phyloP scores from a whole-genome alignment of 2,113 vertebrate genomes.

The Salvelinus alpinus region DNA sequence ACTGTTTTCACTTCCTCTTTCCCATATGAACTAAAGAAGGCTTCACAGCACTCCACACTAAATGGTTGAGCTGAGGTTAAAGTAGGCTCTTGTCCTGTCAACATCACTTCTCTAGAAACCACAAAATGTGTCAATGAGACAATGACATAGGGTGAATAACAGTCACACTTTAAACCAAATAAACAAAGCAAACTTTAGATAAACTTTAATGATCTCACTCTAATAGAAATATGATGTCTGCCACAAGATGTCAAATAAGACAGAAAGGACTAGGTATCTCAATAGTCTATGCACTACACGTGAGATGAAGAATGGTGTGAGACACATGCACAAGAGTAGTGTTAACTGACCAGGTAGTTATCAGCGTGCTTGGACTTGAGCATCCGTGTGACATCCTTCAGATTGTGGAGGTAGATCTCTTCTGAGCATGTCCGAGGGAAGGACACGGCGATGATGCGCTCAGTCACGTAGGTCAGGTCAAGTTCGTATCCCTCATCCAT shows the following conservation, averaged over 20 bases:
- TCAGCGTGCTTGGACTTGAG: slow-evolving; percentile 95
- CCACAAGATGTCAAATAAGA: too few relatives aligned
- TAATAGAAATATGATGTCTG: too few relatives aligned
- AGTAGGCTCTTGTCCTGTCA: too few relatives aligned
- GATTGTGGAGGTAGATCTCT: slow-evolving; percentile 85
- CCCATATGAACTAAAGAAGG: too few relatives aligned
- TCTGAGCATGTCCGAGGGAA: slow-evolving; percentile 86
- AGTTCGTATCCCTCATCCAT: slow-evolving; percentile 94
- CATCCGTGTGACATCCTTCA: slow-evolving; percentile 92
- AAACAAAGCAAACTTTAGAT: not conserved
- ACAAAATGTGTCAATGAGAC: too few relatives aligned
- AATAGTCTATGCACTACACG: too few relatives aligned
- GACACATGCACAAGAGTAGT: not conserved
- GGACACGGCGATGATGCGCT: slow-evolving; percentile 91
- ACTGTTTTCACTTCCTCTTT: too few relatives aligned
- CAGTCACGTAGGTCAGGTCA: slow-evolving; percentile 94
- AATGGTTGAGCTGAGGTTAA: too few relatives aligned
- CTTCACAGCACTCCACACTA: too few relatives aligned
- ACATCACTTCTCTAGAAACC: too few relatives aligned
- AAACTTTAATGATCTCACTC: not conserved
- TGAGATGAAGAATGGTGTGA: not conserved
- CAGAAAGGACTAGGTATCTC: too few relatives aligned
- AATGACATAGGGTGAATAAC: too few relatives aligned
- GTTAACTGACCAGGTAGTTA: slow-evolving; percentile 93
- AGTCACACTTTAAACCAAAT: not conserved